Evolutionary conservation across 2,113 vertebrate genomes (phyloP).

Genomic region (Tachycineta bicolor): DNA sequence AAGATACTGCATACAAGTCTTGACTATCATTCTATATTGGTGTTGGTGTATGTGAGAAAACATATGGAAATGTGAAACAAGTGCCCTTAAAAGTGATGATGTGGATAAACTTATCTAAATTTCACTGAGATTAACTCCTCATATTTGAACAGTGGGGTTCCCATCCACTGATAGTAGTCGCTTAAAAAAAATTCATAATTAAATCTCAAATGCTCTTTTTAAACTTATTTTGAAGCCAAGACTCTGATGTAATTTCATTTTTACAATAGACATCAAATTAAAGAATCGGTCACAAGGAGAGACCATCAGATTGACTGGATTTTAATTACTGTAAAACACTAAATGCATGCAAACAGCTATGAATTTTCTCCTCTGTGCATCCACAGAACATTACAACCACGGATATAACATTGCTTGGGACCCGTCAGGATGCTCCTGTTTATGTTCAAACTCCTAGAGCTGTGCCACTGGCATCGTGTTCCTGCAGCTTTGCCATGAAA

Average conservation of each 20-base stretch:
- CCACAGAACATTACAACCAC: accelerated
- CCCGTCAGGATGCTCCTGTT: not conserved
- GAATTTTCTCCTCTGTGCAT: not conserved
- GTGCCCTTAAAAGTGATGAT: not conserved
- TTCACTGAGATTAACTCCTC: not conserved
- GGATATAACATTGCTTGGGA: not conserved
- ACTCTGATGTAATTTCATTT: not conserved
- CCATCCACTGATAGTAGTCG: not conserved
- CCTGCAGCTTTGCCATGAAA: not conserved
- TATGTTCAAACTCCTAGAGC: not conserved
- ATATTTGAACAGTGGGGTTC: not conserved
- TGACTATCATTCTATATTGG: not conserved
- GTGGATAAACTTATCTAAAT: not conserved
- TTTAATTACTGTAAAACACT: not conserved
- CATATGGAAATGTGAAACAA: not conserved
- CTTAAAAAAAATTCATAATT: not conserved
- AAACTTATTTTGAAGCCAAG: not conserved
- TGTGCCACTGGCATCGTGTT: not conserved
- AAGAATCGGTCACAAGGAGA: not conserved
- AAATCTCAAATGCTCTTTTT: not conserved
- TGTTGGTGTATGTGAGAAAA: not conserved
- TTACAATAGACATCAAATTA: not conserved
- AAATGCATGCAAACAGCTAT: not conserved
- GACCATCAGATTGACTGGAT: not conserved
- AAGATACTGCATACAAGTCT: not conserved